A percentile compares a stretch with the other conserved stretches of the same genome.
Conservation (phyloP, 2,113 vertebrate species). For the Condylura cristata region DNA sequence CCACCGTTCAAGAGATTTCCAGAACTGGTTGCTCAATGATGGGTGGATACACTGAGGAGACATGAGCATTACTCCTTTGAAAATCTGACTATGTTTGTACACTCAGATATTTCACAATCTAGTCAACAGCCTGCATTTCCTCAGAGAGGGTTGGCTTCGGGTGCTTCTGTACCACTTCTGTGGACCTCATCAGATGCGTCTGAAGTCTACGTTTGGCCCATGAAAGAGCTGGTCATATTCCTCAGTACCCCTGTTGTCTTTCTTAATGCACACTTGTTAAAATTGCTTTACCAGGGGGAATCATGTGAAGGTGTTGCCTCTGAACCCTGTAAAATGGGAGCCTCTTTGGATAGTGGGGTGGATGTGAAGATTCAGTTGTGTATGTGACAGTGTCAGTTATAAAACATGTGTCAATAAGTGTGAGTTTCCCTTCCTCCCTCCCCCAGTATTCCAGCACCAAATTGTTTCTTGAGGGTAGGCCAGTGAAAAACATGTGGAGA, state of each 20-base stretch:
- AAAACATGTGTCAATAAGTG: neutral
- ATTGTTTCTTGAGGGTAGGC: neutral
- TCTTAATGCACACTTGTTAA: neutral
- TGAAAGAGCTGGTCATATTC: neutral
- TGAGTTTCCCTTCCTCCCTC: neutral
- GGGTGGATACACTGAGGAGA: neutral
- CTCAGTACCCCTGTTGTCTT: neutral
- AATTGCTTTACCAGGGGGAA: neutral
- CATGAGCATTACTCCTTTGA: neutral
- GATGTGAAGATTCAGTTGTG: neutral
- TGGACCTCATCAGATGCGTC: neutral
- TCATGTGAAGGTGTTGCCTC: neutral
- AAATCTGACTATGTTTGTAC: neutral
- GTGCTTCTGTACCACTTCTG: fast-evolving
- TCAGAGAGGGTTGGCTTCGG: neutral
- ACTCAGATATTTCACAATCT: neutral
- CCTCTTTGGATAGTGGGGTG: neutral
- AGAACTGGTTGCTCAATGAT: neutral
- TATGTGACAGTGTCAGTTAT: neutral
- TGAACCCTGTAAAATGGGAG: neutral
- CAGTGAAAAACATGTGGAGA: neutral
- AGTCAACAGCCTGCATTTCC: neutral
- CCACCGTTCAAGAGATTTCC: neutral
- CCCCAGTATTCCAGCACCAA: neutral
- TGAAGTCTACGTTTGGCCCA: neutral